These are phyloP conservation scores for Protomyctophum bolini DNA, from an alignment of 2,113 vertebrate genomes.

Conservation along the genomic window DNA sequence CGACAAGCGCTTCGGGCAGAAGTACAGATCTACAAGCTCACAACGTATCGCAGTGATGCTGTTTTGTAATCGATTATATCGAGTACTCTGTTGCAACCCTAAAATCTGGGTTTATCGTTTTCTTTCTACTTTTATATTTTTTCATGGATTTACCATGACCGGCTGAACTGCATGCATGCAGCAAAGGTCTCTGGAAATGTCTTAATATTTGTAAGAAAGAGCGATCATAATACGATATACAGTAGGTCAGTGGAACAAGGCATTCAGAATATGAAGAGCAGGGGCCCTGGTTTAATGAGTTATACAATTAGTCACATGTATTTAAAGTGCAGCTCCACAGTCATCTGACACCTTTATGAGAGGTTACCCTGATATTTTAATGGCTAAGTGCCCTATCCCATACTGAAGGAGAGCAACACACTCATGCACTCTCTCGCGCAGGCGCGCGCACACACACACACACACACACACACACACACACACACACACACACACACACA, in stretches of 20 bases:
- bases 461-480: no score
- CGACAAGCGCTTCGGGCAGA: no score
- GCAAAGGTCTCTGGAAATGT: constrained; percentile 24
- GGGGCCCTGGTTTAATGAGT: constrained; percentile 42
- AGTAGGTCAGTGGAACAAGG: not conserved
- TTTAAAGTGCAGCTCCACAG: constrained; percentile 31
- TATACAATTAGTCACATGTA: constrained; percentile 39
- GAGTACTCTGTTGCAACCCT: no score
- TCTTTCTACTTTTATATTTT: no score
- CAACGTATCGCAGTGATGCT: no score
- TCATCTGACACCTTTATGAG: constrained; percentile 31
- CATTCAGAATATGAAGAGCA: constrained; percentile 19
- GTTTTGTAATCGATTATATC: no score
- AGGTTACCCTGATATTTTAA: constrained; percentile 60
- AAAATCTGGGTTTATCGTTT: no score
- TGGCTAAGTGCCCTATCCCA: constrained; percentile 41
- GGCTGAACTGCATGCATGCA: constrained; percentile 5
- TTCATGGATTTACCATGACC: not conserved
- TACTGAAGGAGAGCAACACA: constrained; percentile 10
- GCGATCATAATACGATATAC: not conserved
- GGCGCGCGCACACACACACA: no score
- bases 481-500: no score
- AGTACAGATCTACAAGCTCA: no score
- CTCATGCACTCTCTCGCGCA: no score
- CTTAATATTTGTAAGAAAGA: not conserved